phyloP scores from a whole-genome alignment of 1,140 invertebrate species.

The Nephotettix cincticeps region DNA sequence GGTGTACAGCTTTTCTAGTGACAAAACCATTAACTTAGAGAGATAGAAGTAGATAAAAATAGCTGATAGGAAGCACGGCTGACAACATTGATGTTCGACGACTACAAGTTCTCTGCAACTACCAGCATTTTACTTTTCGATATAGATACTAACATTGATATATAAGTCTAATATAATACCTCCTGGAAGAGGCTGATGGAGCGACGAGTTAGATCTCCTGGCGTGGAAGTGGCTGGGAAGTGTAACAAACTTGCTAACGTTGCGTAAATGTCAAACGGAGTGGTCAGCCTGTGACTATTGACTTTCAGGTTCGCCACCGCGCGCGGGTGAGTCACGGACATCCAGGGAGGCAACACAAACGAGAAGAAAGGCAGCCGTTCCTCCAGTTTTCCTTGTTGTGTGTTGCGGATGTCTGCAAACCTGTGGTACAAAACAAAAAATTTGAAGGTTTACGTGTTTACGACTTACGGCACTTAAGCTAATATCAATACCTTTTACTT shows the following conservation, averaged over 20 bases:
- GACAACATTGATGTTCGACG: no score
- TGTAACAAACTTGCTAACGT: conserved; percentile 66
- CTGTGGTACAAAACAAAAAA: conserved; percentile 51
- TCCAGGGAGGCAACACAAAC: conserved; percentile 69
- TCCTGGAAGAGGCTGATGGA: conserved; percentile 71
- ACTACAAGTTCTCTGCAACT: no score
- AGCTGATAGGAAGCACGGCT: no score
- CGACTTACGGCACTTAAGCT: no score
- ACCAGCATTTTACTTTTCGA: no score
- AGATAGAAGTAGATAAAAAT: no score
- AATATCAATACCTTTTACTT: no score
- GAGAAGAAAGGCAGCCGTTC: conserved; percentile 85
- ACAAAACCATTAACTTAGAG: no score
- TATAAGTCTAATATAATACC: no score
- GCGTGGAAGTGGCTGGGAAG: conserved; percentile 46
- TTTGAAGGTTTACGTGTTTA: no score
- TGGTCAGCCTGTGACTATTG: conserved; percentile 69
- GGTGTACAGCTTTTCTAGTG: no score
- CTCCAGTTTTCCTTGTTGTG: conserved; percentile 86
- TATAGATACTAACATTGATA: no score
- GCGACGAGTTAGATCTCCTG: conserved; percentile 56
- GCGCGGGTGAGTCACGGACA: conserved; percentile 53
- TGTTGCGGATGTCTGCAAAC: conserved; percentile 78
- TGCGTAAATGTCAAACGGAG: conserved; percentile 79
- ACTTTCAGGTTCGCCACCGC: conserved; percentile 63